Conservation (phyloP, 2,113 vertebrate species). For the Dendrocopos noguchii region DNA sequence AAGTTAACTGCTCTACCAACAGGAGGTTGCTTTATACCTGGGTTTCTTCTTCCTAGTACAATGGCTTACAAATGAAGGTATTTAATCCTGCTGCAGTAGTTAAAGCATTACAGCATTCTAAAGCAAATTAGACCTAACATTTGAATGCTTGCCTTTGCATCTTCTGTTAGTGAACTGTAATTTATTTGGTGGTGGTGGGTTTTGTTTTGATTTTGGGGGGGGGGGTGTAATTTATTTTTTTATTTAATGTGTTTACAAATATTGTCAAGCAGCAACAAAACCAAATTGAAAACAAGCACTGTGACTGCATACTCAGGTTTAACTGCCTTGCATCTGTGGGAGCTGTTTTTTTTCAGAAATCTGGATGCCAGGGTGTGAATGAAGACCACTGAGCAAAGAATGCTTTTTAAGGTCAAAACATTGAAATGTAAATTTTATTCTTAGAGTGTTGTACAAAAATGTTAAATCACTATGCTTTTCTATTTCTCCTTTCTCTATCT, state of each 20-base stretch:
- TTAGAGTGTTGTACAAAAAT: background rate
- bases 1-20: background rate
- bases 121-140: background rate
- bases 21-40: background rate
- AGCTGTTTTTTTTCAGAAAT: background rate
- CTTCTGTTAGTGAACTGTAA: slow-evolving; percentile 38
- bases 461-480: background rate
- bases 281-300: background rate
- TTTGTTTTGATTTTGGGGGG: no score
- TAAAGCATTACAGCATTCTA: background rate
- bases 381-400: background rate
- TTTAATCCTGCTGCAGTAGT: background rate
- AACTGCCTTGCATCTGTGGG: background rate
- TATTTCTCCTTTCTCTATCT: background rate
- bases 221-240: background rate
- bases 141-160: slow-evolving; percentile 12
- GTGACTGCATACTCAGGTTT: background rate
- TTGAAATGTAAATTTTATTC: background rate
- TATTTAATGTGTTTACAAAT: slow-evolving; percentile 20
- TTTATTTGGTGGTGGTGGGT: background rate
- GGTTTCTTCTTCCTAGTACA: background rate
- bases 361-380: background rate
- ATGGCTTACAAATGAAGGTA: background rate
- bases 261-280: background rate
- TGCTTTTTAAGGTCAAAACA: background rate